Evolutionary conservation across 2,113 vertebrate species (phyloP).

Genomic region (Dasyprocta punctata): DNA sequence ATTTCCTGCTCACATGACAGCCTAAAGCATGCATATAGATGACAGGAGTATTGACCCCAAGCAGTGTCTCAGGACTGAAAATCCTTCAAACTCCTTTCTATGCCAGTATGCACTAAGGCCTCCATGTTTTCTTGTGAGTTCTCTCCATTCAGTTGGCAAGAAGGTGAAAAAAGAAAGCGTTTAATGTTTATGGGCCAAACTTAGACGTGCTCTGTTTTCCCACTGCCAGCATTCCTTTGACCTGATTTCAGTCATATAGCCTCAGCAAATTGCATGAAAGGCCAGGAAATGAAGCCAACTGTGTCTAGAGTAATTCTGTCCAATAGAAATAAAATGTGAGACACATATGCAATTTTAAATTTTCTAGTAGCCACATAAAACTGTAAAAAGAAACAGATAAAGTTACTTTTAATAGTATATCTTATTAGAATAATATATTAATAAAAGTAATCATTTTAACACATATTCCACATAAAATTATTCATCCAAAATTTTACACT

Average conservation of each 20-base stretch:
- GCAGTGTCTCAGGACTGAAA: background rate
- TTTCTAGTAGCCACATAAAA: conserved; percentile 35
- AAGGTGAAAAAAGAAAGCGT: background rate
- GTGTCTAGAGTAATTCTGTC: background rate
- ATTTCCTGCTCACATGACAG: background rate
- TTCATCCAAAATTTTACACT: background rate
- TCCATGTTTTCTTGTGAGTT: background rate
- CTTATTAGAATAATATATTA: background rate
- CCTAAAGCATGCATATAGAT: background rate
- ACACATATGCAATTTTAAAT: background rate
- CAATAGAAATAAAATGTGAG: conserved; percentile 36
- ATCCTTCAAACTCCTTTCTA: background rate
- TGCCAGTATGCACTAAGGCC: fast-evolving
- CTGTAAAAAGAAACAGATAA: background rate
- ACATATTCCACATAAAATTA: background rate
- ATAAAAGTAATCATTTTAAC: conserved; percentile 21
- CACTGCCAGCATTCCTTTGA: background rate
- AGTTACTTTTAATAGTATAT: background rate
- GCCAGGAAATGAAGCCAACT: background rate
- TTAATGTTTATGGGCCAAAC: background rate
- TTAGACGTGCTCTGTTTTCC: background rate
- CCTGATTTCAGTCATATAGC: background rate
- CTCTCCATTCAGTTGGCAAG: background rate
- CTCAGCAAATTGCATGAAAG: background rate
- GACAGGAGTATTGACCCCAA: fast-evolving